Base-by-base conservation (phyloP, 2,113 vertebrate genomes). In the Carlito syrichta region DNA sequence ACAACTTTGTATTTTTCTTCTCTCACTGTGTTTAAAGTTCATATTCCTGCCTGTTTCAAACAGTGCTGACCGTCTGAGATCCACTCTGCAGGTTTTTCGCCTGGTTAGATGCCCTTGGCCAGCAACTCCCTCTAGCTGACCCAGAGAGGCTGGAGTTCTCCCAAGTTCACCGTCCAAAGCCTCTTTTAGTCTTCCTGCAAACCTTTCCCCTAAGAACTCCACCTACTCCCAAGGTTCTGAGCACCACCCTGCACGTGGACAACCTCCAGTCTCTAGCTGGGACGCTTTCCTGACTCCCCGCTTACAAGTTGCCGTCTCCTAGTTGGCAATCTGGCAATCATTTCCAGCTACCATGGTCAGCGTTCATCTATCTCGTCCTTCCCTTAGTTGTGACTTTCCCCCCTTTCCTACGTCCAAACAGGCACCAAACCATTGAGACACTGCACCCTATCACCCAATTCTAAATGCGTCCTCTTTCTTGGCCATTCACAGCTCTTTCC, bases 361-460 rank as follows among this genome's bases (percentile, higher is more conserved):
- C 12, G 8, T n/a, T n/a, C n/a, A n/a, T n/a, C 22, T 23, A 7
- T 45, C 43, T 54, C 0, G 6, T 74, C 76, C 81, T 58, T 27
- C 79, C 43, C 86, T 19, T 27, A 0, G 7, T n/a, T 16, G 56
- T 16, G 58, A 62, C 5, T 3, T 17, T 30, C 50, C 17, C 13
- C 32, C 17, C 68, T 77, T 76, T 32, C 35, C 50, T 25, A 19
- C 7, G 12, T 35, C 25, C 6, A 7, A 32, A 27, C 16, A 58
- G 20, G 17, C 30, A 17, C 77, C 62, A 60, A 50, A 58, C 35
- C 35, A 27, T 10, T 43, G 2, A 40, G 66, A 50, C 3, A 38
- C 0, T 2, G 30, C 3, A 13, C 40, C 14, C n/a, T n/a, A 23
- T 43, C 5, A 30, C 54, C 22, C 0, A 6, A 68, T n/a, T 66